phyloP scores from a whole-genome alignment of 2,797 vertebrate species.

The Cyprinodon diabolis region DNA sequence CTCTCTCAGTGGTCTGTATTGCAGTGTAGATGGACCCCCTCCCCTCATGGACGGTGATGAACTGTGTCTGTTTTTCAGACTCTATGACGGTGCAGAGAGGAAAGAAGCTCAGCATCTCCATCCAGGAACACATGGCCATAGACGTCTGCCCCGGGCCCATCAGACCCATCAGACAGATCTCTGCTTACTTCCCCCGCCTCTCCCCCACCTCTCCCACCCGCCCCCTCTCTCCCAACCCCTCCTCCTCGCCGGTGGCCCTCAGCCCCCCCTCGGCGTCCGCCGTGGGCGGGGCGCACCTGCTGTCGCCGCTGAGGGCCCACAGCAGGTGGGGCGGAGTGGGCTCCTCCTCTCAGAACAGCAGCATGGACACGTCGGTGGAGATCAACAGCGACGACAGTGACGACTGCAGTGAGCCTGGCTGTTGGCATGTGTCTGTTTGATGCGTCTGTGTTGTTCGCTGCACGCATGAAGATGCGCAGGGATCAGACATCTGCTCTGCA shows the following conservation, averaged over 20 bases:
- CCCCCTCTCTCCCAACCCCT: constrained; percentile 47
- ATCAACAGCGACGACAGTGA: constrained; percentile 79
- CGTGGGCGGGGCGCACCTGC: constrained; percentile 48
- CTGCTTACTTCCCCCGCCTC: constrained; percentile 83
- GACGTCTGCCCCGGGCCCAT: constrained; percentile 85
- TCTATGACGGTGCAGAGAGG: constrained; percentile 69
- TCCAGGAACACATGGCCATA: constrained; percentile 87
- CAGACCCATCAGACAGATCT: constrained; percentile 83
- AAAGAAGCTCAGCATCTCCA: constrained; percentile 80
- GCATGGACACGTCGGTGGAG: constrained; percentile 76
- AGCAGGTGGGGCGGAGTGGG: constrained; percentile 50
- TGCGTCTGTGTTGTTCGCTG: not conserved
- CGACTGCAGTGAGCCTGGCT: constrained; percentile 76
- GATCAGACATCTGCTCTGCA: not conserved
- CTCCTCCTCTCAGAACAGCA: constrained; percentile 66
- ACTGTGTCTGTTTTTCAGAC: constrained; percentile 39
- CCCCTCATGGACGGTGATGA: no score
- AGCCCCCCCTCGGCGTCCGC: constrained; percentile 51
- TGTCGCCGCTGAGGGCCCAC: constrained; percentile 64
- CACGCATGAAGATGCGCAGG: not conserved
- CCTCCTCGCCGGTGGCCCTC: constrained; percentile 50
- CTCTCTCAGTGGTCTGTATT: no score
- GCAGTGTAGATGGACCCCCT: no score
- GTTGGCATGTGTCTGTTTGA: constrained; percentile 53
- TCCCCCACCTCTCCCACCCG: constrained; percentile 65